Evolutionary conservation across 2,797 vertebrate species (phyloP).

Genomic region (Enteromius paludinosus): DNA sequence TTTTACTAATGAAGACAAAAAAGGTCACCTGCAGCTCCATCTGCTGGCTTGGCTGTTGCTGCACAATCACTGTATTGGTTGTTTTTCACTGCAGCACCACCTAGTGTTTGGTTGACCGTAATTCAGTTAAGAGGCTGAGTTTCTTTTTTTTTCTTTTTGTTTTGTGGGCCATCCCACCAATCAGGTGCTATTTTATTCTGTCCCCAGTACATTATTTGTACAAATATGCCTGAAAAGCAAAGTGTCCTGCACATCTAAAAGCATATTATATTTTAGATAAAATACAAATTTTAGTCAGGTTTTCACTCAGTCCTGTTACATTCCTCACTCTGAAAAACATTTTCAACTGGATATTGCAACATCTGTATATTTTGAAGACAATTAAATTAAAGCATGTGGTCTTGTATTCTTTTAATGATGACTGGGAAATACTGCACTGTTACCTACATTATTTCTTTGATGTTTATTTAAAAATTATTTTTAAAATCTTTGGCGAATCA

Average conservation of each 20-base stretch:
- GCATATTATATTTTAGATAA: not conserved
- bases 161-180: not conserved
- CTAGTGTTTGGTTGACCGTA: not conserved
- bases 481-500: not conserved
- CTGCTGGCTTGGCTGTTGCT: slow-evolving; percentile 15
- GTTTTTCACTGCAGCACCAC: not conserved
- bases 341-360: not conserved
- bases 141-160: not conserved
- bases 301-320: not conserved
- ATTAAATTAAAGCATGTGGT: not conserved
- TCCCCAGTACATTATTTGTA: not conserved
- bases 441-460: not conserved
- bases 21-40: not conserved
- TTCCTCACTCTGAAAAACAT: not conserved
- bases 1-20: not conserved
- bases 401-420: not conserved
- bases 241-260: no score
- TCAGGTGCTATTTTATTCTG: not conserved
- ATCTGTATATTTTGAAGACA: not conserved
- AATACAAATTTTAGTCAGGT: not conserved
- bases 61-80: not conserved
- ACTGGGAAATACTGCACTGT: not conserved
- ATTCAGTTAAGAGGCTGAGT: not conserved
- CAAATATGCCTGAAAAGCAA: no score
- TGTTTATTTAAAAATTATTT: not conserved